Conservation (phyloP, 2,797 vertebrate species). For the Rhabdophis nuchalis region DNA sequence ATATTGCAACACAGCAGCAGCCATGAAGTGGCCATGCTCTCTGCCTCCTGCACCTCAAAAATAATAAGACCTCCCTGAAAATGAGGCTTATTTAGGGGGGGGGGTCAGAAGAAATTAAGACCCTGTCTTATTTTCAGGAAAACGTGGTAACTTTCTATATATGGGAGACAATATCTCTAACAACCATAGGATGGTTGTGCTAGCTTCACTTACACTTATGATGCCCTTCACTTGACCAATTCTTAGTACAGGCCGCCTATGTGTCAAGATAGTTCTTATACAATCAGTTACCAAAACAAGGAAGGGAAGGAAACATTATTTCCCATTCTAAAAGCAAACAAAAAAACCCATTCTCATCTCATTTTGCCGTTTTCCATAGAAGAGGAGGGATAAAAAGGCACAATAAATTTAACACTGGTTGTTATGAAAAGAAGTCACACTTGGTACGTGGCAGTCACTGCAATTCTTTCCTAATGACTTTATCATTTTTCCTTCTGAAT, state of each 20-base stretch:
- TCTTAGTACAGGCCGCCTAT: not conserved
- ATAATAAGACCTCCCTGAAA: no score
- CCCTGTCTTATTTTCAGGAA: no score
- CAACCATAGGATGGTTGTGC: no score
- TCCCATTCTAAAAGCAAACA: not conserved
- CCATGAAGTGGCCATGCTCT: no score
- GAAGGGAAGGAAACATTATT: not conserved
- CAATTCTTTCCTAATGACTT: not conserved
- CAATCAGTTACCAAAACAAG: not conserved
- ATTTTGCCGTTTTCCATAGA: not conserved
- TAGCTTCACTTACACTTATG: not conserved
- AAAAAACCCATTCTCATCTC: not conserved
- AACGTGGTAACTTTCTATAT: no score
- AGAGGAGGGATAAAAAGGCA: not conserved
- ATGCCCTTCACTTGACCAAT: not conserved
- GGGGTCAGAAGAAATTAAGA: no score
- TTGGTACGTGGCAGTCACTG: not conserved
- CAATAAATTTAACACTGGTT: not conserved
- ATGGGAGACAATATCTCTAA: no score
- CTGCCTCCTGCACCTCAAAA: no score
- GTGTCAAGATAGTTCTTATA: not conserved
- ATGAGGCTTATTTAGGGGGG: no score
- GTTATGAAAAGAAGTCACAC: not conserved
- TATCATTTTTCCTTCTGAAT: not conserved
- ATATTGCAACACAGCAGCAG: no score